Evolutionary conservation across 2,113 vertebrate species (phyloP).

Genomic region (Sinocyclocheilus anshuiensis): DNA sequence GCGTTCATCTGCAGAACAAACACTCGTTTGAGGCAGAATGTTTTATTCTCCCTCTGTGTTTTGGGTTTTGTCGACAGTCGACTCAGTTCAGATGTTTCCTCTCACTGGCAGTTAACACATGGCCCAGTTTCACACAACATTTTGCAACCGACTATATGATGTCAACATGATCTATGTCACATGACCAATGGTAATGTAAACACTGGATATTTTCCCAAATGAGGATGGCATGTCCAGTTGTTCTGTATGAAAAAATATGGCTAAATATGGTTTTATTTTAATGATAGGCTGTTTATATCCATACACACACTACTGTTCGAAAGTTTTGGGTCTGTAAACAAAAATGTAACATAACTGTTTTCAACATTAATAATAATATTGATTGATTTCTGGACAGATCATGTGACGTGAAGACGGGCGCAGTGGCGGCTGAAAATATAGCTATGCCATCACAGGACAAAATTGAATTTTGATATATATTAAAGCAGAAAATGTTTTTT

Average conservation of each 20-base stretch:
- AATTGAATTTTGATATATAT: too few species aligned
- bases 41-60: constrained; percentile 20
- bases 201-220: background rate
- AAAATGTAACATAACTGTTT: background rate
- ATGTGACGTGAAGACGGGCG: background rate
- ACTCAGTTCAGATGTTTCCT: constrained; percentile 24
- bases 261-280: background rate
- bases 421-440: too few species aligned
- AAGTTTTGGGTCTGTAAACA: too few species aligned
- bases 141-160: background rate
- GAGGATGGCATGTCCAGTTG: background rate
- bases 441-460: too few species aligned
- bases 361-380: background rate
- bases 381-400: background rate
- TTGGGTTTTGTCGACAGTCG: constrained; percentile 1
- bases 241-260: background rate
- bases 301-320: too few species aligned
- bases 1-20: constrained; percentile 3
- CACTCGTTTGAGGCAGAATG: background rate
- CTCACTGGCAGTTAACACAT: background rate
- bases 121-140: background rate
- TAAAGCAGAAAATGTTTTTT: too few species aligned
- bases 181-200: background rate
- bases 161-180: background rate
- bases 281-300: background rate